Conservation (phyloP, 53 echinoderm and acorn worm genomes). For the Actinopyga echinites region DNA sequence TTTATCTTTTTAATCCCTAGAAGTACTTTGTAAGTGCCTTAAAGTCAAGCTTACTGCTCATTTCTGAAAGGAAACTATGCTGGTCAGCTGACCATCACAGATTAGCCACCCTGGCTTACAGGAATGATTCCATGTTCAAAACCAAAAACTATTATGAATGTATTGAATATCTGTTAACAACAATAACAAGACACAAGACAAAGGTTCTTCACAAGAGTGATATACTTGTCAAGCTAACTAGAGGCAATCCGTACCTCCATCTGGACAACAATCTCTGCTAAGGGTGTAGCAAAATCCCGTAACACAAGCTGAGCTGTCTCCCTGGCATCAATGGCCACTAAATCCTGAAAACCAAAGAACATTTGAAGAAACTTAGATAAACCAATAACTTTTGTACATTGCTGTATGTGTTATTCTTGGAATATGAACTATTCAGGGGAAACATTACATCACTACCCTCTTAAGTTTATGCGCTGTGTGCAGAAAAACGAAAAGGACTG, state of each 20-base stretch:
- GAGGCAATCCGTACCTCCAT: slow-evolving; percentile 66
- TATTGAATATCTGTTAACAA: background rate
- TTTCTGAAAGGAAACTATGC: no score
- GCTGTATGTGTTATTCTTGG: no score
- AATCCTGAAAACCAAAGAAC: slow-evolving; percentile 60
- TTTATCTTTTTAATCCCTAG: no score
- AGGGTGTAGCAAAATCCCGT: slow-evolving; percentile 76
- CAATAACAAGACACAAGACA: background rate
- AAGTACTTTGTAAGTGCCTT: no score
- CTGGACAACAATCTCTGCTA: slow-evolving; percentile 71
- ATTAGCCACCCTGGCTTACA: background rate
- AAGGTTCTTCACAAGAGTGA: no score
- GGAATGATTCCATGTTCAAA: background rate
- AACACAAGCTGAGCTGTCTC: slow-evolving; percentile 91
- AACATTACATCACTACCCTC: no score
- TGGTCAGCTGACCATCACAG: background rate
- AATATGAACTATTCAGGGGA: no score
- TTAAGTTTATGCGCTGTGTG: no score
- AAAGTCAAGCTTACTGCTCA: no score
- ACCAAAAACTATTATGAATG: background rate
- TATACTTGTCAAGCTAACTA: no score
- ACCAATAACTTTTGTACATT: no score
- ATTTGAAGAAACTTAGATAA: background rate
- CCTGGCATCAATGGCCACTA: slow-evolving; percentile 90
- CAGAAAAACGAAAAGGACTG: no score